phyloP scores from a whole-genome alignment of 2,113 vertebrate species.

The Geothlypis trichas region DNA sequence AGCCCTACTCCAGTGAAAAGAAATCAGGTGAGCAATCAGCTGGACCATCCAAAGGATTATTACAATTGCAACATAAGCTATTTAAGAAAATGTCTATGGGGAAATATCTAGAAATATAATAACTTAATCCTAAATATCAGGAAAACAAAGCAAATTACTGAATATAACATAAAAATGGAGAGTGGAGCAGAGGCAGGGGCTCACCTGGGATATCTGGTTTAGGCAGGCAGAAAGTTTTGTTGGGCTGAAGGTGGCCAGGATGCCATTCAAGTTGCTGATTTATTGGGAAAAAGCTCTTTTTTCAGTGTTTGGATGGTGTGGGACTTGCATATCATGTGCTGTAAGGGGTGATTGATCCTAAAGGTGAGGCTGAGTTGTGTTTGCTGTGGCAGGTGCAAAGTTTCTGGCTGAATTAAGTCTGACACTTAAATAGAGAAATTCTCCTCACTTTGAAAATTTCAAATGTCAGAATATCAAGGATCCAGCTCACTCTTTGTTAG shows the following conservation, averaged over 20 bases:
- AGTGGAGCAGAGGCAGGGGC: not conserved
- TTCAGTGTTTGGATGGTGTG: not conserved
- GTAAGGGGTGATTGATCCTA: not conserved
- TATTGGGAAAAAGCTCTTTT: not conserved
- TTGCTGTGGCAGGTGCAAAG: not conserved
- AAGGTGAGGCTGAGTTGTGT: not conserved
- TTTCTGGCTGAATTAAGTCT: not conserved
- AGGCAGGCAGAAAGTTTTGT: not conserved
- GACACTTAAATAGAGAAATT: not conserved
- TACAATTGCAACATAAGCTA: not conserved
- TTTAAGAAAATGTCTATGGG: constrained; percentile 38
- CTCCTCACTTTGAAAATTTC: not conserved
- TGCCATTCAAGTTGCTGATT: not conserved
- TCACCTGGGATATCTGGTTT: not conserved
- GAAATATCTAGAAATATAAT: constrained; percentile 31
- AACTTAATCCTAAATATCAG: constrained; percentile 43
- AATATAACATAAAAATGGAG: not conserved
- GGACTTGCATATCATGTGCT: not conserved
- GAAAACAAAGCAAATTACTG: constrained; percentile 29
- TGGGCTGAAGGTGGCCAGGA: not conserved
- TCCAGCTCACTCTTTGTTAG: not conserved
- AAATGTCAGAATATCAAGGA: not conserved
- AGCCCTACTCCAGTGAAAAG: constrained; percentile 36
- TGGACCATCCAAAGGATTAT: constrained; percentile 37
- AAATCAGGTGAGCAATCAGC: constrained; percentile 42